These are phyloP conservation scores for Charadrius vociferus DNA, from an alignment of 2,113 vertebrate genomes.

Conservation along the genomic window DNA sequence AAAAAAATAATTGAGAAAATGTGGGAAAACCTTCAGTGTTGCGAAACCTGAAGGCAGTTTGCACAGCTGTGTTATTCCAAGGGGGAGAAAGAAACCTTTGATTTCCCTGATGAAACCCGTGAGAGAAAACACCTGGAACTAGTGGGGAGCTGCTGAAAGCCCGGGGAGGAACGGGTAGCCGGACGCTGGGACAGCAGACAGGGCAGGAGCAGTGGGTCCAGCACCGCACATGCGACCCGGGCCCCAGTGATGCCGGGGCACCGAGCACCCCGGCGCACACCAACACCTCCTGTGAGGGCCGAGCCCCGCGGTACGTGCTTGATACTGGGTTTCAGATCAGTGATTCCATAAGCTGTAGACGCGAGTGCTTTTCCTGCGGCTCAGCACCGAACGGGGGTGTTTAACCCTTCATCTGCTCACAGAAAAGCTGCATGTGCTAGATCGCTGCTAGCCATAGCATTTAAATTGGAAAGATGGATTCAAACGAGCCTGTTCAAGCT, in stretches of 20 bases:
- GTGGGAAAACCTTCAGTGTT: neutral
- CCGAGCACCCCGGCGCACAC: neutral
- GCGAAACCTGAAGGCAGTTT: neutral
- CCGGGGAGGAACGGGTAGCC: neutral
- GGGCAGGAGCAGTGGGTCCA: neutral
- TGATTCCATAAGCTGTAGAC: neutral
- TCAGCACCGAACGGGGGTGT: neutral
- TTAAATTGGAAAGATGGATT: neutral
- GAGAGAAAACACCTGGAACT: neutral
- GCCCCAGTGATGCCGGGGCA: neutral
- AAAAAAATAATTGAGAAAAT: neutral
- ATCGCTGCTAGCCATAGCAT: neutral
- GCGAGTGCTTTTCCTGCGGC: neutral
- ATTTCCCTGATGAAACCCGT: neutral
- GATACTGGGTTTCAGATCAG: neutral
- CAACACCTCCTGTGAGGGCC: neutral
- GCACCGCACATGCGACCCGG: fast-evolving
- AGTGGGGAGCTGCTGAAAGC: neutral
- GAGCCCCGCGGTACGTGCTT: fast-evolving
- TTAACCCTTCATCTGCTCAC: neutral
- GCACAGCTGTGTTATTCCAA: no score
- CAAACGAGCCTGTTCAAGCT: neutral
- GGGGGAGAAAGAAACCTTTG: neutral
- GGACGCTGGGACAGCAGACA: neutral
- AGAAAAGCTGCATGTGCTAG: neutral